A percentile compares a stretch with the other conserved stretches of the same genome.
These are phyloP conservation scores for Hirudinaria manillensis DNA, from an alignment of 2,888 invertebrate species.

Conservation along the genomic window DNA sequence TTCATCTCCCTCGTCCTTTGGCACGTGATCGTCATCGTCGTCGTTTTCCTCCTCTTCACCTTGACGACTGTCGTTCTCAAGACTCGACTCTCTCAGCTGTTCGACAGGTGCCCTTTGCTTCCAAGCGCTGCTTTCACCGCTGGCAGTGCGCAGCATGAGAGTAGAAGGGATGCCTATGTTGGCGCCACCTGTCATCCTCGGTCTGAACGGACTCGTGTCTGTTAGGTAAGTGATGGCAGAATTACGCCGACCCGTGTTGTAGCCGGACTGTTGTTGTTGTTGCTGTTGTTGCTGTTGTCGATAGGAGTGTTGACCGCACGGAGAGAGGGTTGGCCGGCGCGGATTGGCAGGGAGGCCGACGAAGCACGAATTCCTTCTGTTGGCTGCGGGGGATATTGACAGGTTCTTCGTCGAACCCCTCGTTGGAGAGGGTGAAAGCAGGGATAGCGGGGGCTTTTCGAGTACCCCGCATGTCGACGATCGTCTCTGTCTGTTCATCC, in stretches of 20 bases:
- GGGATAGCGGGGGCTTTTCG: background rate
- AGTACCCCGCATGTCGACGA: conserved; percentile 21
- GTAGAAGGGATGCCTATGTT: background rate
- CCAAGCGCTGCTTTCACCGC: conserved; percentile 19
- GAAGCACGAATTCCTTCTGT: conserved; percentile 31
- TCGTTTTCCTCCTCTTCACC: background rate
- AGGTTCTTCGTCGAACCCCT: background rate
- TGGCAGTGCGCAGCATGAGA: background rate
- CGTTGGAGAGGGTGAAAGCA: background rate
- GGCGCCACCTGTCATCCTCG: background rate
- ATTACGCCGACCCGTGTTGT: conserved; percentile 27
- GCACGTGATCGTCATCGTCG: background rate
- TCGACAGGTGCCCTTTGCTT: background rate
- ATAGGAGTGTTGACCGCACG: background rate
- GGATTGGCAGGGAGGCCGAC: background rate
- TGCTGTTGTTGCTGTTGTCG: background rate
- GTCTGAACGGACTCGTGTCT: conserved; percentile 25
- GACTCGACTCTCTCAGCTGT: conserved; percentile 6
- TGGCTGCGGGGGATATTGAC: conserved; percentile 14
- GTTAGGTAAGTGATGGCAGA: conserved; percentile 35
- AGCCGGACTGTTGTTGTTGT: background rate
- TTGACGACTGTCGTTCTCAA: conserved; percentile 13
- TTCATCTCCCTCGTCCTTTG: background rate
- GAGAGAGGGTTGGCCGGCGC: conserved; percentile 6
- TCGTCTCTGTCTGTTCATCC: conserved; percentile 8